These are phyloP conservation scores for Megaustenia siamemsis DNA, from an alignment of 2,888 invertebrate genomes.

Conservation along the genomic window DNA sequence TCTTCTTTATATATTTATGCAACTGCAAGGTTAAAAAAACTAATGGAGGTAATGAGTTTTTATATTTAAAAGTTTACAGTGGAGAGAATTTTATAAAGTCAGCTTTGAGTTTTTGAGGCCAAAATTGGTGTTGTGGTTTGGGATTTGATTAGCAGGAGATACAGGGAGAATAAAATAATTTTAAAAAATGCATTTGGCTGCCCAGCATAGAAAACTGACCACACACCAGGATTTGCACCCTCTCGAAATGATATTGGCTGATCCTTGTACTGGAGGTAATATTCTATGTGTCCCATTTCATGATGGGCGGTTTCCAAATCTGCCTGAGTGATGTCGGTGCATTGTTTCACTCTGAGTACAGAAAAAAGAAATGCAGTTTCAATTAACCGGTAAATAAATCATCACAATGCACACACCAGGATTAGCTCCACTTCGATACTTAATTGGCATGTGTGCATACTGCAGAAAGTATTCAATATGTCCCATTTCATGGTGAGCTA, in stretches of 20 bases:
- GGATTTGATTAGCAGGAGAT: too few species aligned
- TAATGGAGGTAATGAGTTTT: too few species aligned
- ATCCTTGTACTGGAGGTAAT: conserved; percentile 76
- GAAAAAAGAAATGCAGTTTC: not conserved
- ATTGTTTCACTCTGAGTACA: conserved; percentile 56
- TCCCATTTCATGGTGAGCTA: conserved; percentile 80
- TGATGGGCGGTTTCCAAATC: conserved; percentile 77
- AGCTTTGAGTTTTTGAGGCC: too few species aligned
- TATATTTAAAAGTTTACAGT: too few species aligned
- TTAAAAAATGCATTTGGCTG: too few species aligned
- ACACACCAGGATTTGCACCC: conserved; percentile 89
- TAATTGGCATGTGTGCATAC: conserved; percentile 77
- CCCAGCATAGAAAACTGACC: not conserved
- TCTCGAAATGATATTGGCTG: conserved; percentile 84
- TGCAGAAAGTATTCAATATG: conserved; percentile 78
- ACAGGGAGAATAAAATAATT: too few species aligned
- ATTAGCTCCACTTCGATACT: conserved; percentile 82
- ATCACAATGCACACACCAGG: not conserved
- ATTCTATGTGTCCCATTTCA: conserved; percentile 80
- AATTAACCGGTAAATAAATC: not conserved
- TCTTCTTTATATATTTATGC: not conserved
- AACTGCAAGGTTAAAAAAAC: not conserved
- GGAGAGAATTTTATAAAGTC: too few species aligned
- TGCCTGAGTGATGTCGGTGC: conserved; percentile 60
- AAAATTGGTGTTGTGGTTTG: too few species aligned